A percentile compares a stretch with the other conserved stretches of the same genome.
Conservation (phyloP, 2,797 vertebrate species). For the Enteromius argenteus region DNA sequence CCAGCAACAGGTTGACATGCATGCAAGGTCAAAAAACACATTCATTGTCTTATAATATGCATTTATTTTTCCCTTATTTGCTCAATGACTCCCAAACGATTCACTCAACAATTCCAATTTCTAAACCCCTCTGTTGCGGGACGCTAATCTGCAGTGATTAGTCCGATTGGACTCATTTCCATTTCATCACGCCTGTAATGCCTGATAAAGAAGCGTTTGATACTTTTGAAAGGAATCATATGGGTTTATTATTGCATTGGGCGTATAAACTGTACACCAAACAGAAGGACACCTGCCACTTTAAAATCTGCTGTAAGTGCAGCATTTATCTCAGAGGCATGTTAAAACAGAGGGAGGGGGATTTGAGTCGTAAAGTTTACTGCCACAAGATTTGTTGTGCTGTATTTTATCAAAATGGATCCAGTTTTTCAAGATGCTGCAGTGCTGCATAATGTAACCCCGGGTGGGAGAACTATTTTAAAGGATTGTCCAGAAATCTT, state of each 20-base stretch:
- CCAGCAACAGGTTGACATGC: too few relatives aligned
- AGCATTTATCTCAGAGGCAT: constrained; percentile 65
- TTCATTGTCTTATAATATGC: too few relatives aligned
- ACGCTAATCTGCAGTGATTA: too few relatives aligned
- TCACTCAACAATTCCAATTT: too few relatives aligned
- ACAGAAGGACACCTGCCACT: constrained; percentile 75
- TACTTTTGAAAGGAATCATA: constrained; percentile 63
- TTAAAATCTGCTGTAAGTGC: constrained; percentile 67
- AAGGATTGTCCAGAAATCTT: constrained; percentile 26
- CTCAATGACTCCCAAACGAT: too few relatives aligned
- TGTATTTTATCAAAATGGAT: constrained; percentile 77
- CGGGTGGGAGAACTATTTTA: constrained; percentile 28
- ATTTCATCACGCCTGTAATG: too few relatives aligned
- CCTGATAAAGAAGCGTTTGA: constrained; percentile 37
- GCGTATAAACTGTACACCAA: constrained; percentile 72
- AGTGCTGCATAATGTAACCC: constrained; percentile 41
- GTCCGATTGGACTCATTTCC: too few relatives aligned
- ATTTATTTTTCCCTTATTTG: too few relatives aligned
- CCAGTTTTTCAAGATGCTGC: constrained; percentile 56
- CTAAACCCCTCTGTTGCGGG: too few relatives aligned
- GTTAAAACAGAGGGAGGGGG: constrained; percentile 62
- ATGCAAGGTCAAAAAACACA: too few relatives aligned
- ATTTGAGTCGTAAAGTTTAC: constrained; percentile 76
- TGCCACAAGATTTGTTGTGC: constrained; percentile 75
- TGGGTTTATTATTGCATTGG: constrained; percentile 59